A percentile compares a stretch with the other conserved stretches of the same genome.
Evolutionary conservation across 1,140 invertebrate genomes (phyloP).

Genomic region (silkworm (Bombyx mori)): ASM3026992v2 NC_085110.1:10336001-10336500

Average conservation of each 20-base stretch:
- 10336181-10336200: background rate
- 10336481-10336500: conserved; percentile 70
- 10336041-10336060: conserved; percentile 4
- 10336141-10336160: too few relatives aligned
- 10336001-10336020: conserved; percentile 32
- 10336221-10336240: conserved; percentile 14
- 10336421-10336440: conserved; percentile 68
- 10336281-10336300: conserved; percentile 57
- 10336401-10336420: conserved; percentile 69
- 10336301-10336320: conserved; percentile 65
- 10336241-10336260: conserved; percentile 35
- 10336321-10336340: conserved; percentile 69
- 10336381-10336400: conserved; percentile 71
- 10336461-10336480: conserved; percentile 63
- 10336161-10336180: too few relatives aligned
- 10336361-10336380: conserved; percentile 66
- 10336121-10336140: too few relatives aligned
- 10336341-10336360: conserved; percentile 71
- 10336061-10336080: background rate
- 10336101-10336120: too few relatives aligned
- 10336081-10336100: too few relatives aligned
- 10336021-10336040: conserved; percentile 21
- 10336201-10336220: too few relatives aligned
- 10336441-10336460: conserved; percentile 71
- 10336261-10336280: conserved; percentile 54